A percentile compares a stretch with the other conserved stretches of the same genome.
Conservation (phyloP, 2,113 vertebrate species). For the Solenodon paradoxus region DNA sequence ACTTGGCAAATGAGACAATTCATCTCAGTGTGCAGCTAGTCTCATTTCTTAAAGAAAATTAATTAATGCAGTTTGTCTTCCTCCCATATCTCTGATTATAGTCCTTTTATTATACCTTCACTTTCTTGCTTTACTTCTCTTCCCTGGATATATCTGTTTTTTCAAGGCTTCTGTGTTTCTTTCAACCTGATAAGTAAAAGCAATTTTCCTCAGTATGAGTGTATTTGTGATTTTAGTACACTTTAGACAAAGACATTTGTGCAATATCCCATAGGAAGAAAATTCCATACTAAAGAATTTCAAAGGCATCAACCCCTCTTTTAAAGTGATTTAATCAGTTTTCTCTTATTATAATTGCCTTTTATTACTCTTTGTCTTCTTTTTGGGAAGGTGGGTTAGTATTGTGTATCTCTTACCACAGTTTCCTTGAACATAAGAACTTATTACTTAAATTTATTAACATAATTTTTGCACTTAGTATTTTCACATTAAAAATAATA, state of each 20-base stretch:
- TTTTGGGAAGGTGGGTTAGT: constrained; percentile 26
- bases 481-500: constrained; percentile 7
- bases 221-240: constrained; percentile 57
- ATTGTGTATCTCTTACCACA: not conserved
- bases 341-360: constrained; percentile 29
- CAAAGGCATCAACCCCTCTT: not conserved
- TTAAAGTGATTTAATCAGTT: constrained; percentile 57
- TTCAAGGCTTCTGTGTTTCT: constrained; percentile 51
- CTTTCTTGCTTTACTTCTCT: constrained; percentile 50
- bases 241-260: constrained; percentile 42
- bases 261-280: not conserved
- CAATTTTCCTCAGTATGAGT: constrained; percentile 40
- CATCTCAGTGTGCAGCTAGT: constrained; percentile 83
- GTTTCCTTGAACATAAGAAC: not conserved
- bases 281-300: constrained; percentile 35
- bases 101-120: constrained; percentile 65
- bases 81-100: constrained; percentile 73
- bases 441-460: constrained; percentile 45
- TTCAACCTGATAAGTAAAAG: constrained; percentile 42
- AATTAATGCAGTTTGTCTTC: constrained; percentile 82
- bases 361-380: constrained; percentile 55
- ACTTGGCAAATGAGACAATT: constrained; percentile 85
- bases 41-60: constrained; percentile 85
- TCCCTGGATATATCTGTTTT: constrained; percentile 48
- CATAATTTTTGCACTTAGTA: constrained; percentile 33